A percentile compares a stretch with the other conserved stretches of the same genome.
Conservation (phyloP, 2,888 invertebrate species). For the Andrena praecox region DNA sequence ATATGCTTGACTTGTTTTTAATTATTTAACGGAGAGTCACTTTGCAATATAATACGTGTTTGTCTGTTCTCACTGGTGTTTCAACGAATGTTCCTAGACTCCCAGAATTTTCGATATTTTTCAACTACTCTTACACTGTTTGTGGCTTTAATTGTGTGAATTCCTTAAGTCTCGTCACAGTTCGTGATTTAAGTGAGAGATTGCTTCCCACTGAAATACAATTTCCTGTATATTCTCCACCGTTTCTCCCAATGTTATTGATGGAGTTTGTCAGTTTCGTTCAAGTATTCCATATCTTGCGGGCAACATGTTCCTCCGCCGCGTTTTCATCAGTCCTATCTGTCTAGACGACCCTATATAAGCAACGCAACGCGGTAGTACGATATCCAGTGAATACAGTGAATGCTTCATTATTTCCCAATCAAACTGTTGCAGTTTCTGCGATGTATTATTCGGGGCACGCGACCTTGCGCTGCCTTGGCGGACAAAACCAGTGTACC, state of each 20-base stretch:
- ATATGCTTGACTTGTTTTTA: no score
- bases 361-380: slow-evolving; percentile 8
- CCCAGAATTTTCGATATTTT: no score
- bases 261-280: neutral
- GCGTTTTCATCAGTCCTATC: slow-evolving; percentile 4
- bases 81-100: no score
- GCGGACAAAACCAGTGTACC: neutral
- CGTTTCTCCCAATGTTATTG: neutral
- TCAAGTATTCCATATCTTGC: neutral
- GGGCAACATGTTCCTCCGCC: neutral
- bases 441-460: slow-evolving; percentile 1
- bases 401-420: slow-evolving; percentile 24
- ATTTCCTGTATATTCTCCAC: no score
- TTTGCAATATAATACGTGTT: no score
- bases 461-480: slow-evolving; percentile 1
- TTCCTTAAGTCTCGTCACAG: no score
- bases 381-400: neutral
- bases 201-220: no score
- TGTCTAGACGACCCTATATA: neutral
- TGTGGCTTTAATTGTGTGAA: no score
- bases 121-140: no score
- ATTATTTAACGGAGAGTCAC: no score
- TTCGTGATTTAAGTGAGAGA: no score
- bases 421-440: slow-evolving; percentile 26
- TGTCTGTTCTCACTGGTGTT: no score